phyloP scores from a whole-genome alignment of 2,797 vertebrate genomes.

The Enteromius thamalakanensis region DNA sequence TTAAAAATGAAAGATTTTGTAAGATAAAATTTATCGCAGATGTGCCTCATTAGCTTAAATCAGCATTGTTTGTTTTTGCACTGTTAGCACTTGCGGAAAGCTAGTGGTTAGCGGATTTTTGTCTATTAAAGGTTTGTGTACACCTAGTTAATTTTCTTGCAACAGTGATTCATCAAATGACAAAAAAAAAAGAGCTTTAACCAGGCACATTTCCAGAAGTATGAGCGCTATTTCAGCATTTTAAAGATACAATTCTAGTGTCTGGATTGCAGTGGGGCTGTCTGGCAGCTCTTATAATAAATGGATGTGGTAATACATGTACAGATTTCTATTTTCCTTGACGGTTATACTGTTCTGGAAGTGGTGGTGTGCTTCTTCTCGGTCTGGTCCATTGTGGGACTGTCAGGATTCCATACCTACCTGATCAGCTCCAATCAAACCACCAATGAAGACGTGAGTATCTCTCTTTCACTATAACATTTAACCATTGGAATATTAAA shows the following conservation, averaged over 20 bases:
- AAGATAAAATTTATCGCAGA: background rate
- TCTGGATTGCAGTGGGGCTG: background rate
- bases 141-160: background rate
- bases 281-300: background rate
- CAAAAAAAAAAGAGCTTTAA: background rate
- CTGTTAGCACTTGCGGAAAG: background rate
- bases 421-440: slow-evolving; percentile 93
- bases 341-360: slow-evolving; percentile 81
- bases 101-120: background rate
- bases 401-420: slow-evolving; percentile 90
- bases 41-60: background rate
- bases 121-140: background rate
- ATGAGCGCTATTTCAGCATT: background rate
- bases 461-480: background rate
- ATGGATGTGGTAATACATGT: slow-evolving; percentile 3
- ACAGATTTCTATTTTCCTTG: slow-evolving; percentile 55
- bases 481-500: background rate
- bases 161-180: background rate
- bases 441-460: slow-evolving; percentile 90
- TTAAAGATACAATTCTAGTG: background rate
- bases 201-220: background rate
- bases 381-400: slow-evolving; percentile 89
- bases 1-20: no score
- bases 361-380: slow-evolving; percentile 93
- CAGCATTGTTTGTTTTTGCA: background rate